Evolutionary conservation across 2,888 invertebrate species (phyloP), one percentile per base, ranked within the genome.

Genomic region (Acanthosepion pharaonis): DNA sequence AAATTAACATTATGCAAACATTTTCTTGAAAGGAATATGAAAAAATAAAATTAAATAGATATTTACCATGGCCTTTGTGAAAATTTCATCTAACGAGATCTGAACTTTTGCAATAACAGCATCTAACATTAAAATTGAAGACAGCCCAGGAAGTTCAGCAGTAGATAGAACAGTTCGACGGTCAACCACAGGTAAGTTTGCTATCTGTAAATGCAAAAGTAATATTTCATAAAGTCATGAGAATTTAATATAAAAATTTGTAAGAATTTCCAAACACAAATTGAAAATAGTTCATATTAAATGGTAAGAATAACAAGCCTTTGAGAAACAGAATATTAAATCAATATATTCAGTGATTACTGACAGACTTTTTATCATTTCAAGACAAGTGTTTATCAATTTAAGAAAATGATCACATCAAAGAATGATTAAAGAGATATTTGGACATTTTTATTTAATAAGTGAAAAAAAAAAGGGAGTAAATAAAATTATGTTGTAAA

Each of bases 31-130:
- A n/a, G n/a, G n/a, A 28, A 78, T 20, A 59, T 59, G 20, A 59
- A 59, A 59, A 59, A 20, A 59, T 23, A 59, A 23, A 59, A 59
- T 59, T 20, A 59, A 23, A 4, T 20, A 59, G 23, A 92, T 25
- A 94, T 96, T 95, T 96, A 97, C 97, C 95, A 96, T 96, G 28
- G 97, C 96, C 95, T 97, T 97, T 64, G 96, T 96, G 98, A 97
- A 95, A 98, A 98, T 95, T 98, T 97, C 94, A 98, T 98, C 96
- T 98, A 98, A 0, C 98, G 98, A 97, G 98, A 97, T 96, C 98
- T 98, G 98, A 91, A 98, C 98, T 96, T 98, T 98, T 28, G 98
- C 98, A 78, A 99, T 97, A 0, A 98, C 98, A 2, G 98, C 98
- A 97, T 98, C 98, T 96, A 99, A 98, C 28, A 98, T 98, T 96